Evolutionary conservation across 2,888 invertebrate species (phyloP).

Genomic region (Gryllus longicercus): DNA sequence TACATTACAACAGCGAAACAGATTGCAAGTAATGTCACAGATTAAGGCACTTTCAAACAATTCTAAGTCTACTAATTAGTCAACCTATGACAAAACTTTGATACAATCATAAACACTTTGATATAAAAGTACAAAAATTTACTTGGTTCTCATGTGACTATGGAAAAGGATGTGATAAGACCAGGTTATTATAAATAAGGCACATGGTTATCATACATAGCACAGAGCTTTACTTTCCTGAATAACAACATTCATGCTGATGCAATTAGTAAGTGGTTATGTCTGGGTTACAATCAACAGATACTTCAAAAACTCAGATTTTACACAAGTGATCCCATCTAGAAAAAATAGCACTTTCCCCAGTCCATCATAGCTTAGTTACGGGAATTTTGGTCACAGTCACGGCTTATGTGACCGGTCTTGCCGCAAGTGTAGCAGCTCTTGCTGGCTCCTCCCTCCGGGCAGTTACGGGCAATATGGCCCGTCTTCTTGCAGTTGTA

Average conservation of each 20-base stretch:
- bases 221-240: slow-evolving; percentile 8
- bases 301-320: slow-evolving; percentile 17
- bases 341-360: slow-evolving; percentile 17
- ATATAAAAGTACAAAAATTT: background rate
- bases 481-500: slow-evolving; percentile 69
- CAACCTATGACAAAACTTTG: background rate
- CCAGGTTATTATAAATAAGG: slow-evolving; percentile 17
- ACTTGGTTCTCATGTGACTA: background rate
- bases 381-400: slow-evolving; percentile 78
- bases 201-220: background rate
- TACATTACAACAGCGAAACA: slow-evolving; percentile 10
- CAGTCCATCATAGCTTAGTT: slow-evolving; percentile 45
- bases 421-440: slow-evolving; percentile 92
- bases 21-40: slow-evolving; percentile 17
- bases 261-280: slow-evolving; percentile 17
- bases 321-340: slow-evolving; percentile 17
- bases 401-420: slow-evolving; percentile 85
- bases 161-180: slow-evolving; percentile 1
- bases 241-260: slow-evolving; percentile 3
- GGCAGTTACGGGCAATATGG: slow-evolving; percentile 64
- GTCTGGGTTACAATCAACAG: slow-evolving; percentile 17
- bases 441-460: slow-evolving; percentile 57
- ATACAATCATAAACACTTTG: background rate
- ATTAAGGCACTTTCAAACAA: background rate
- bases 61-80: background rate